Base-by-base conservation (phyloP, 37 sponge, comb jelly and placozoan genomes). In the Geodia barretti region DNA sequence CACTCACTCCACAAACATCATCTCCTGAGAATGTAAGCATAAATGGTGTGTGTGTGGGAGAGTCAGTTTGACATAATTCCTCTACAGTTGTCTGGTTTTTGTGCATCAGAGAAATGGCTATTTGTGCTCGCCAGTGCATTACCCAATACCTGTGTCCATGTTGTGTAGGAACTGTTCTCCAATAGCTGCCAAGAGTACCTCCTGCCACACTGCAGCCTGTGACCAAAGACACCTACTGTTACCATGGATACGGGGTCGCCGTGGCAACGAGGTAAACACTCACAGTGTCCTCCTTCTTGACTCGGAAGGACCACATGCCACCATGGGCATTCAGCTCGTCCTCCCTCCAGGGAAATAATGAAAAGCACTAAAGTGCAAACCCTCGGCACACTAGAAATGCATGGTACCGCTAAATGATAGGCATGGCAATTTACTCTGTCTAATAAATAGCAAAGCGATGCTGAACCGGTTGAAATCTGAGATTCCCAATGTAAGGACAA, bases 111-210 rank as follows among this genome's bases (percentile, higher is more conserved):
- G 41, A 64, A 3, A 7, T 36, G 34, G 20, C 26, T 4, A 34
- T 8, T 47, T n/a, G n/a, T n/a, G n/a, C n/a, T n/a, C n/a, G n/a
- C n/a, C n/a, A n/a, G n/a, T n/a, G n/a, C 29, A 17, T 47, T 34
- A 47, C 5, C 41, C 1, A 39, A 1, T 34, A 86, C 87, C 87
- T 62, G 73, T 39, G 0, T 29, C 78, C 40, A 86, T 64, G 32
- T 79, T 72, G 20, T 78, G 80, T 41, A 76, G 61, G 38, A 91
- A 78, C 83, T 91, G 92, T 68, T 91, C 92, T 54, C 92, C 92
- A 32, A 91, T 60, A 9, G 92, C 79, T 19, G 92, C 92, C 68
- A 91, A 64, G 28, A 91, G 29, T 14, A 91, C 25, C 61, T 91
- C 92, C 43, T 72, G 77, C 92, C 92, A 91, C 19, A 86, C 76